Evolutionary conservation across 2,797 vertebrate genomes (phyloP).

Genomic region (Sebastes matsubarae): DNA sequence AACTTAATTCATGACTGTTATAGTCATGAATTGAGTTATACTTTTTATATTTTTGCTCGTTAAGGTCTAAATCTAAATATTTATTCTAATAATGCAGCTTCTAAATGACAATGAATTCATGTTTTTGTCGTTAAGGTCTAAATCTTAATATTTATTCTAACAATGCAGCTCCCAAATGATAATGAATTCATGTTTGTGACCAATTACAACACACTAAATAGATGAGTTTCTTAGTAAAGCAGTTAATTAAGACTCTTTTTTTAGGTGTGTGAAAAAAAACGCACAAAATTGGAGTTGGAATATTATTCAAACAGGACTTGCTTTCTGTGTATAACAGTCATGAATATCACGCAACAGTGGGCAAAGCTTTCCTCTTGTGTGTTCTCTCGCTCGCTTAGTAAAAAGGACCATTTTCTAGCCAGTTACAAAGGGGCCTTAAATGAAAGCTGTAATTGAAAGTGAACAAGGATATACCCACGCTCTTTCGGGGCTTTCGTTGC

Average conservation of each 20-base stretch:
- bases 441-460: slow-evolving; percentile 86
- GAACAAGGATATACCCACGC: slow-evolving; percentile 79
- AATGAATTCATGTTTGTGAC: neutral
- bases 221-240: neutral
- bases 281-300: slow-evolving; percentile 2
- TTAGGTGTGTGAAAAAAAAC: slow-evolving; percentile 5
- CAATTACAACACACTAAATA: neutral
- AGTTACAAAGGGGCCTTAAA: slow-evolving; percentile 75
- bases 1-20: too few species aligned
- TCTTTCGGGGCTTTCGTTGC: slow-evolving; percentile 82
- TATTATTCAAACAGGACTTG: slow-evolving; percentile 29
- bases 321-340: neutral
- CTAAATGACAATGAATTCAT: too few species aligned
- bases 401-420: slow-evolving; percentile 73
- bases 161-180: neutral
- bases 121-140: neutral
- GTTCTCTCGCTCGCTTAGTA: slow-evolving; percentile 68
- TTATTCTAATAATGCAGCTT: too few species aligned
- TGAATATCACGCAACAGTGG: slow-evolving; percentile 72
- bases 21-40: too few species aligned
- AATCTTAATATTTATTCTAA: neutral
- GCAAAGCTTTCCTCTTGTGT: slow-evolving; percentile 78
- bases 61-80: too few species aligned
- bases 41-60: neutral
- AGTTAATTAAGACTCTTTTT: slow-evolving; percentile 18